Percentiles rank a stretch among this genome's conserved stretches.
Conservation (phyloP, 2,113 vertebrate genomes). For the Lathamus discolor region DNA sequence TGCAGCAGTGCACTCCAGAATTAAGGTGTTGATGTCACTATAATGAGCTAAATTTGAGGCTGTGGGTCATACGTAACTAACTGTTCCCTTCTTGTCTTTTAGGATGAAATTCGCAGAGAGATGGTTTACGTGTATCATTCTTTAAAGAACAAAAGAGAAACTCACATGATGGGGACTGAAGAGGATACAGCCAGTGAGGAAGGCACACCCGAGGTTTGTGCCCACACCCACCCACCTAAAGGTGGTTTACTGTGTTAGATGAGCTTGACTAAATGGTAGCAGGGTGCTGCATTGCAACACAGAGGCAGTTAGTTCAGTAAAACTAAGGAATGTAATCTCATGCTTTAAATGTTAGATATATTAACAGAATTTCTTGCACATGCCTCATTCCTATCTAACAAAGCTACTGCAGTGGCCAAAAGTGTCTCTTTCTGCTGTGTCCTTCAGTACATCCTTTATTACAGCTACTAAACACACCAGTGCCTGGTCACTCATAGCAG, state of each 20-base stretch:
- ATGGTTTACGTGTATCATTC: conserved; percentile 87
- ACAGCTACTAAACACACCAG: background rate
- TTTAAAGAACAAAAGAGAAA: conserved; percentile 83
- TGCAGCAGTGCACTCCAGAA: background rate
- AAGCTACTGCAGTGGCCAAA: background rate
- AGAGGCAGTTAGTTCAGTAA: background rate
- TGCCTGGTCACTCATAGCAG: accelerated
- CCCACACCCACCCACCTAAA: background rate
- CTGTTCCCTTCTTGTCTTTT: background rate
- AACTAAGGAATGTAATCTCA: background rate
- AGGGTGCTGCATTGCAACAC: background rate
- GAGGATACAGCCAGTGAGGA: conserved; percentile 11
- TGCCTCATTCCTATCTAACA: background rate
- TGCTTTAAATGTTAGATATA: background rate
- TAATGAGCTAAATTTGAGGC: background rate
- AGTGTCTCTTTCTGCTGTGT: accelerated
- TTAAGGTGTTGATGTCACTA: background rate
- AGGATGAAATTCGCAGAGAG: conserved; percentile 78
- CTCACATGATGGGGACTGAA: conserved; percentile 88
- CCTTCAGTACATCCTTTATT: background rate
- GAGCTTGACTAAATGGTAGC: background rate
- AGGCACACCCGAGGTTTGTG: conserved; percentile 62
- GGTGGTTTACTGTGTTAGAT: background rate
- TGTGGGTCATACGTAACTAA: background rate
- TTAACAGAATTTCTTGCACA: background rate